Evolutionary conservation across 2,888 invertebrate genomes (phyloP), one percentile per base, ranked within the genome.

Genomic region (Rhingia rostrata): DNA sequence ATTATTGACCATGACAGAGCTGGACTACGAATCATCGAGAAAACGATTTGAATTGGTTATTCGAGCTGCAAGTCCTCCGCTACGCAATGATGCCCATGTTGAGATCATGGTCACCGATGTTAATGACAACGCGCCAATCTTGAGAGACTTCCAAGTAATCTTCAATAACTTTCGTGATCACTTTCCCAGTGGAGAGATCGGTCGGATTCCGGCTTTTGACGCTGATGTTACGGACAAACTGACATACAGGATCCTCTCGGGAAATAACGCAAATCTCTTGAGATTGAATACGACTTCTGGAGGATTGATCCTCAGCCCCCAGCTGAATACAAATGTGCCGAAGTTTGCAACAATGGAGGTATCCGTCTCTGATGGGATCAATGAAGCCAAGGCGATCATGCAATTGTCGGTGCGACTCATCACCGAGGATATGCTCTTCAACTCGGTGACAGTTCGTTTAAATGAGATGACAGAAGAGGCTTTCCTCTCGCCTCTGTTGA

Each of bases 101-200:
- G 96, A 97, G 89, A 95, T 99, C 41, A 92, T 97, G 4, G 97
- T 99, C 0, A 97, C 97, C 0, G 99, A 98, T 90, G 96, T 97
- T 0, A 98, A 99, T 90, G 99, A 99, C 89, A 99, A 99, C 90
- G 96, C 97, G 0, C 99, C 99, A 0, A 93, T 95, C 87, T 92
- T 99, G 88, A 95, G 96, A 87, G 98, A 99, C 89, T 99, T 99
- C 89, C 94, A 95, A 88, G 95, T 99, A 0, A 95, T 99, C 63
- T 97, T 99, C 91, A 99, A 99, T 92, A 99, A 99, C 89, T 99
- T 96, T 91, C 95, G 95, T 87, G 97, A 98, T 88, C 96, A 97
- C 88, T 99, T 99, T 89, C 98, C 98, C 0, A 95, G 95, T n/a
- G 96, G 96, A 0, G 94, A 97, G 0, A 96, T 99, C 88, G 98